A percentile compares a stretch with the other conserved stretches of the same genome.
These are phyloP conservation scores for Carassius carassius DNA, from an alignment of 2,113 vertebrate genomes.

Conservation along the genomic window DNA sequence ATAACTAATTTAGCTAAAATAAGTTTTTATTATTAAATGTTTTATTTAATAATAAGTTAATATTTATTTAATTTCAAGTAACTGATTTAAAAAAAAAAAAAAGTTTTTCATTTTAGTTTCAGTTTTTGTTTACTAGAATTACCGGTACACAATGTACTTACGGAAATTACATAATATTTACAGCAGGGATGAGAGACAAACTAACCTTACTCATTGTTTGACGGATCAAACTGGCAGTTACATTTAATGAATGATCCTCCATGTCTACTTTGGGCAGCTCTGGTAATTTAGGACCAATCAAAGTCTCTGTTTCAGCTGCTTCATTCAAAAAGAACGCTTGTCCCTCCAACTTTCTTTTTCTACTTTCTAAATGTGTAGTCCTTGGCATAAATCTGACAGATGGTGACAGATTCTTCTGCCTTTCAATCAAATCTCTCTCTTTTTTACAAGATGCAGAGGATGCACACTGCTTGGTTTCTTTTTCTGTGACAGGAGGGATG, in stretches of 20 bases:
- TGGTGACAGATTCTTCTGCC: conserved; percentile 15
- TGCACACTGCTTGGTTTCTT: conserved; percentile 14
- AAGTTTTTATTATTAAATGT: no score
- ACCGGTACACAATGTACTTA: no score
- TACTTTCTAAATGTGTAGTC: conserved; percentile 83
- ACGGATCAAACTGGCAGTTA: conserved; percentile 83
- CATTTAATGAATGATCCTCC: conserved; percentile 87
- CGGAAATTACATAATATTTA: background rate
- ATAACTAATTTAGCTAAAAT: no score
- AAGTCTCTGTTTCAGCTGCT: conserved; percentile 61
- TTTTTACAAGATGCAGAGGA: conserved; percentile 28
- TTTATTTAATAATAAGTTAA: no score
- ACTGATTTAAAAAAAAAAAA: no score
- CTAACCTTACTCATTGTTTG: conserved; percentile 87
- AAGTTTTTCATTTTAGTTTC: no score
- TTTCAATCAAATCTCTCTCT: conserved; percentile 22
- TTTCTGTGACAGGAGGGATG: conserved; percentile 17
- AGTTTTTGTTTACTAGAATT: no score
- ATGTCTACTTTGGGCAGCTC: conserved; percentile 84
- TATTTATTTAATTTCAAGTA: no score
- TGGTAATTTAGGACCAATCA: conserved; percentile 88
- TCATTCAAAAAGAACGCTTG: conserved; percentile 64
- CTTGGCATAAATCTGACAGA: conserved; percentile 84
- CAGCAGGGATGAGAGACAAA: background rate
- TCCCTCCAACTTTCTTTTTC: conserved; percentile 83